Evolutionary conservation across 2,888 invertebrate genomes (phyloP), one percentile per base, ranked within the genome.

Genomic region (Thymelicus lineola): DNA sequence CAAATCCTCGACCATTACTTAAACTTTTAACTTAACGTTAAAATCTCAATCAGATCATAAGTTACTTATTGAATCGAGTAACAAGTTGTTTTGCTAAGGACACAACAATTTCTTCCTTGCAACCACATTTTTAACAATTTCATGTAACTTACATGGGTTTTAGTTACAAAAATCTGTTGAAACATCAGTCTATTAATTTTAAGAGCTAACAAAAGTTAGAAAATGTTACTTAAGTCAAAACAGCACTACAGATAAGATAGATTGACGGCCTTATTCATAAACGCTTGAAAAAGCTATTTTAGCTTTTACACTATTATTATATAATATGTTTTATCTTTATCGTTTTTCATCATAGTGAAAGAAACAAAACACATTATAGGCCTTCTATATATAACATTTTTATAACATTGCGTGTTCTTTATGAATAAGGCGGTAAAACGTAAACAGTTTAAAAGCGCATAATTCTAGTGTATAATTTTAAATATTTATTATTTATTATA

Each of bases 141-240:
- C n/a, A 15, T 48, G 28, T 42, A 42, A 42, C 1, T 53, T 10
- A 53, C 53, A 53, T 20, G 17, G 0, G 4, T 53, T 20, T 42
- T 42, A 42, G 10, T 53, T 20, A 53, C 53, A 53, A 53, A 20
- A 53, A 20, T 53, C 7, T 53, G 15, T 53, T 53, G 7, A 20
- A 20, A 53, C 53, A 20, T 53, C 53, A 53, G 53, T 53, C 53
- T 20, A 53, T 48, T 53, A 53, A 20, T 53, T 20, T 53, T 53
- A 20, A 53, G 20, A 53, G 53, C 53, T 53, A 53, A 53, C 17
- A 20, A 10, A 53, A 48, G 15, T 48, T 15, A 53, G 10, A 53
- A 53, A 53, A 6, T 20, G 20, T 20, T 53, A 17, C 14, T 50
- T 50, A 53, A 53, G 20, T 20, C 20, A 53, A 53, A 53, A 17